phyloP scores from a whole-genome alignment of 2,888 invertebrate genomes.

The Timandra comae region DNA sequence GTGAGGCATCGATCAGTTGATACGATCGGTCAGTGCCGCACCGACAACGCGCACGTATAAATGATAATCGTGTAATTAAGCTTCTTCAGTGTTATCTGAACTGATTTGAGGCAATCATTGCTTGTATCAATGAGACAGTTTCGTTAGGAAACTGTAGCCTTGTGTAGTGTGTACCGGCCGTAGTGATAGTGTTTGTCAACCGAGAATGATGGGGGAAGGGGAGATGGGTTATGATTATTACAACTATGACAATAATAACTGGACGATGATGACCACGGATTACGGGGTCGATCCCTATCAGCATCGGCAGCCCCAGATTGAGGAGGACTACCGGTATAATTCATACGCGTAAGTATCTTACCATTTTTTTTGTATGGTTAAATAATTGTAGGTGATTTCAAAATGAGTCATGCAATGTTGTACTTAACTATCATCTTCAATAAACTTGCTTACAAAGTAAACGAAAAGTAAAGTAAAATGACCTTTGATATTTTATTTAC shows the following conservation, averaged over 20 bases:
- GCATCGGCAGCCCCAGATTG: slow-evolving; percentile 57
- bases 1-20: slow-evolving; percentile 70
- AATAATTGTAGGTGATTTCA: neutral
- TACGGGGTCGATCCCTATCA: slow-evolving; percentile 76
- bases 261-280: slow-evolving; percentile 84
- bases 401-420: neutral
- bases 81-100: slow-evolving; percentile 30
- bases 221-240: slow-evolving; percentile 77
- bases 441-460: no score
- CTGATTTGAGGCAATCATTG: slow-evolving; percentile 34
- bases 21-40: slow-evolving; percentile 48
- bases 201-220: slow-evolving; percentile 77
- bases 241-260: slow-evolving; percentile 79
- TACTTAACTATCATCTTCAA: no score
- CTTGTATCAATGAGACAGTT: slow-evolving; percentile 10
- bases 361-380: neutral
- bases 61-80: slow-evolving; percentile 33
- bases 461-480: no score
- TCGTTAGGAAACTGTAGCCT: slow-evolving; percentile 4
- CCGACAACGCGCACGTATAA: slow-evolving; percentile 26
- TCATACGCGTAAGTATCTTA: slow-evolving; percentile 75
- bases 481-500: no score
- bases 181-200: slow-evolving; percentile 43
- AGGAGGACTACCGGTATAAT: slow-evolving; percentile 82
- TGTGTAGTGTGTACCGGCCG: slow-evolving; percentile 8